phyloP scores from a whole-genome alignment of 2,113 vertebrate species.

The Tamias sibiricus region DNA sequence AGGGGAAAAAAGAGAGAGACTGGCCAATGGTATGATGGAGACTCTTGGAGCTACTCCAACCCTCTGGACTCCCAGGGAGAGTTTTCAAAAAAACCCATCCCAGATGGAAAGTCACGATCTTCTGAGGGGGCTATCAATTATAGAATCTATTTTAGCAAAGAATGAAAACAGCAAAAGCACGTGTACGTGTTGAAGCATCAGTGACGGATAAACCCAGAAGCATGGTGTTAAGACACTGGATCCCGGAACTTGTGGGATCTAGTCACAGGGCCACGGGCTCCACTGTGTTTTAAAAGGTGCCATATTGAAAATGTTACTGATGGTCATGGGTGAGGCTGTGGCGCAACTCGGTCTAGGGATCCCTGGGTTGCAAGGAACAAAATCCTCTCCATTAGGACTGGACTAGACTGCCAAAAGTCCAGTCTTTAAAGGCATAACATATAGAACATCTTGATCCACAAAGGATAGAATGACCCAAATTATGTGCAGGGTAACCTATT shows the following conservation, averaged over 20 bases:
- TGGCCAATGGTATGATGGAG: not conserved
- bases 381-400: not conserved
- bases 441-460: too few relatives aligned
- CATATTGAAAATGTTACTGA: slow-evolving; percentile 18
- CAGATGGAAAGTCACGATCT: slow-evolving; percentile 66
- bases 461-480: too few relatives aligned
- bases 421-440: too few relatives aligned
- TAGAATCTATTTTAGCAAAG: slow-evolving; percentile 66
- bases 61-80: not conserved
- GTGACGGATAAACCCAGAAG: not conserved
- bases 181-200: not conserved
- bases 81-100: slow-evolving; percentile 40
- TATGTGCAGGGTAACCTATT: too few relatives aligned
- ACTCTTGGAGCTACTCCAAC: slow-evolving; percentile 46
- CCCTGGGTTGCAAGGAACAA: not conserved
- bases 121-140: slow-evolving; percentile 55
- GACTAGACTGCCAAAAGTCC: too few relatives aligned
- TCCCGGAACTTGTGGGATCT: not conserved
- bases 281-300: not conserved
- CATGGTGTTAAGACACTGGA: not conserved
- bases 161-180: slow-evolving; percentile 41
- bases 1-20: not conserved
- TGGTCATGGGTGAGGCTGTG: not conserved
- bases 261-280: not conserved
- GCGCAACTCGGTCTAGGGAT: not conserved